These are phyloP conservation scores for Nymphicus hollandicus DNA, from an alignment of 2,113 vertebrate species.

Conservation along the genomic window DNA sequence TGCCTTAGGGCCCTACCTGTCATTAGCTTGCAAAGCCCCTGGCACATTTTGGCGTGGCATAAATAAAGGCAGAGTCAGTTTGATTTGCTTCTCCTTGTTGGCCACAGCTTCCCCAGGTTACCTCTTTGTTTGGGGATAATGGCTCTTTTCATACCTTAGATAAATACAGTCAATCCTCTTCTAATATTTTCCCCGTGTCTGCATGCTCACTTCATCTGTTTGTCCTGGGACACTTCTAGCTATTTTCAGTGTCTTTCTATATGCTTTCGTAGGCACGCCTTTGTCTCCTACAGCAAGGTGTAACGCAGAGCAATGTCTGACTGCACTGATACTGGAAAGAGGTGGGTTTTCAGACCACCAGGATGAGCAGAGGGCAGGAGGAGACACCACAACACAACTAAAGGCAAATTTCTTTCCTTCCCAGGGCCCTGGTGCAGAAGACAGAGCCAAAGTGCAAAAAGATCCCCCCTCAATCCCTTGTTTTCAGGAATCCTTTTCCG, in stretches of 20 bases:
- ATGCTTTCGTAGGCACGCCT: neutral
- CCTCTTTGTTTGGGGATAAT: neutral
- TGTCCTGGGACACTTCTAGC: neutral
- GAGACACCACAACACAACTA: neutral
- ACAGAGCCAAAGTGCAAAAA: neutral
- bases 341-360: neutral
- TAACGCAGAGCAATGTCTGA: accelerated
- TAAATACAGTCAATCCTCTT: neutral
- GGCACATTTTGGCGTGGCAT: neutral
- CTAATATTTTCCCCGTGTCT: neutral
- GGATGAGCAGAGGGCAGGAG: neutral
- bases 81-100: neutral
- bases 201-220: neutral
- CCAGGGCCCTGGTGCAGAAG: neutral
- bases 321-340: accelerated
- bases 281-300: neutral
- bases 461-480: accelerated
- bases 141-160: neutral
- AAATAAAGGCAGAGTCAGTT: neutral
- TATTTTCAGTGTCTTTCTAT: neutral
- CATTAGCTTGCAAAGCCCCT: neutral
- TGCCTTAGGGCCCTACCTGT: neutral
- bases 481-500: neutral
- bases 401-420: neutral
- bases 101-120: neutral